Base-by-base conservation (phyloP, 2,888 invertebrate species). In the Gisinianus flammeolus region DNA sequence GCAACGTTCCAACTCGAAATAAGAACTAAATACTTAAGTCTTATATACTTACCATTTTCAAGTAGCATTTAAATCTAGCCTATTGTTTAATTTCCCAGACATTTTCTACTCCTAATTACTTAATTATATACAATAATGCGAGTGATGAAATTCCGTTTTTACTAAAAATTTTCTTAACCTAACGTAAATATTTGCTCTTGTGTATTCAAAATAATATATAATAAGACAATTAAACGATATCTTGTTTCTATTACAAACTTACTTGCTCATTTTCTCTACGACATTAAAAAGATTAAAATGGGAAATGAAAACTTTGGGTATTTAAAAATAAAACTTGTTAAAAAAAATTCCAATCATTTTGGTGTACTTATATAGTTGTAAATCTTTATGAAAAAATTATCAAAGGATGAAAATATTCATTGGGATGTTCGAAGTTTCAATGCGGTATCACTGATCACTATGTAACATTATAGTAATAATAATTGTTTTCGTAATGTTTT, bases 371-470 rank as follows among this genome's bases (percentile, higher is more conserved):
- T 31, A 35, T 35, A 35, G 12, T 30, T 31, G 31, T 22, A 67
- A 31, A 30, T 33, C 4, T 67, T 33, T 67, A 64, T 62, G 62
- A 26, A 22, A 62, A 8, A 26, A 5, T 2, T 16, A 62, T 62
- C 22, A 72, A 30, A 31, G 31, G 30, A 67, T 22, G n/a, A 58
- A 72, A 72, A 72, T 72, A 72, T 56, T 54, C 72, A 72, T 33
- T 72, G 72, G 72, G 58, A 58, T 58, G 62, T 72, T 54, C 56
- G 62, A 58, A 72, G 28, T 28, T 26, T 28, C 62, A 58, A 62
- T 62, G 62, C 62, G 62, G 24, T 62, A 26, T 62, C 26, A 62
- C 26, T 22, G 4, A 24, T 24, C 26, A 22, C 24, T 8, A 58
- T 2, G n/a, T 58, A 54, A 64, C 35, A 64, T 33, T 73, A 64